These are phyloP conservation scores for Diadema setosum DNA, from an alignment of 35 echinoderm and acorn worm genomes.

Conservation along the genomic window DNA sequence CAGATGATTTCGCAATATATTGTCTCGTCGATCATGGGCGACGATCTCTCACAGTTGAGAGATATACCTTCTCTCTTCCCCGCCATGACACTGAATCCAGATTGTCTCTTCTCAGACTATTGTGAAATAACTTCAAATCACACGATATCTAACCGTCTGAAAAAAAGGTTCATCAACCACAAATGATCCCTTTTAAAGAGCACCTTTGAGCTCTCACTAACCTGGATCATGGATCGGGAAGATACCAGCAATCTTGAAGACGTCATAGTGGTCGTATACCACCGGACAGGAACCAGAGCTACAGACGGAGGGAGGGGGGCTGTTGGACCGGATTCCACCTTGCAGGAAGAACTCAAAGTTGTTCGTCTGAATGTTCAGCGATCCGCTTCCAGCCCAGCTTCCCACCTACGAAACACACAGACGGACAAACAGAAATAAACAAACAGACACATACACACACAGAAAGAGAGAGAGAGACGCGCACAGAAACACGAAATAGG, in stretches of 20 bases:
- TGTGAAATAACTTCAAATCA: too few species aligned
- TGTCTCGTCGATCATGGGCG: too few species aligned
- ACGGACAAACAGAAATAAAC: background rate
- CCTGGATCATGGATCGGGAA: constrained; percentile 2
- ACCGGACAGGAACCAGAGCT: background rate
- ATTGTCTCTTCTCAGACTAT: background rate
- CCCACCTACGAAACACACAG: background rate
- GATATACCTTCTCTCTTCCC: background rate
- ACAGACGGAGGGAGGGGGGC: background rate
- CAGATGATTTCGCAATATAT: too few species aligned
- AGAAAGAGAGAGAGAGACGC: background rate
- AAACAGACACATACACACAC: background rate
- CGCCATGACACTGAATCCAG: background rate
- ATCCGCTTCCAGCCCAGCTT: background rate
- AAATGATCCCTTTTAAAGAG: too few species aligned
- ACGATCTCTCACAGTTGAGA: background rate
- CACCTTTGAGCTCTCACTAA: too few species aligned
- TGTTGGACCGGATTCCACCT: background rate
- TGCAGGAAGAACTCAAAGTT: background rate
- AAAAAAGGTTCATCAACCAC: too few species aligned
- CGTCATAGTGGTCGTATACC: background rate
- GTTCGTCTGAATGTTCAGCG: background rate
- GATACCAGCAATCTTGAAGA: background rate
- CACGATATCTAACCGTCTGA: too few species aligned
- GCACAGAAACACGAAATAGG: background rate